A percentile compares a stretch with the other conserved stretches of the same genome.
Evolutionary conservation across 2,888 invertebrate genomes (phyloP).

Genomic region (Pristionchus fissidentatus): DNA sequence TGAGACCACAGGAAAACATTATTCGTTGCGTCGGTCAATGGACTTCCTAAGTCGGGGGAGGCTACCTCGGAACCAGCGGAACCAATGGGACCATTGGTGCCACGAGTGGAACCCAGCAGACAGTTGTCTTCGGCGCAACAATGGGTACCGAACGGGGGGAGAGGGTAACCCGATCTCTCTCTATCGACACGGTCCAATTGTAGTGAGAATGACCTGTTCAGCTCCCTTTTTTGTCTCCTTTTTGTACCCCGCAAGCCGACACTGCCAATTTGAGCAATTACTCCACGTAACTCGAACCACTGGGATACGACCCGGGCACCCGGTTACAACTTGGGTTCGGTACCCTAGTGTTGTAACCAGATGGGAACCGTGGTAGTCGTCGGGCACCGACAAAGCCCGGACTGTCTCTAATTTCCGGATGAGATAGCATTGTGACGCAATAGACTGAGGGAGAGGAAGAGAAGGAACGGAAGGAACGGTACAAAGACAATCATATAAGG

Average conservation of each 20-base stretch:
- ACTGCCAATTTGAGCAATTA: background rate
- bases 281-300: background rate
- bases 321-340: background rate
- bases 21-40: constrained; percentile 1
- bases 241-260: background rate
- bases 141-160: background rate
- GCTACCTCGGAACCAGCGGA: background rate
- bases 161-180: background rate
- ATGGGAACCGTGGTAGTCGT: constrained; percentile 27
- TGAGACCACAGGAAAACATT: constrained; percentile 33
- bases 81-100: background rate
- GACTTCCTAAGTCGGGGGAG: background rate
- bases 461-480: constrained; percentile 2
- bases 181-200: constrained; percentile 39
- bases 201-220: constrained; percentile 22
- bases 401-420: constrained; percentile 35
- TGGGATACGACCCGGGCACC: background rate
- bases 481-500: background rate
- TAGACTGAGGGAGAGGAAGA: background rate
- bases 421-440: constrained; percentile 31
- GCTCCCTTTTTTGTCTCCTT: constrained; percentile 10
- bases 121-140: no score
- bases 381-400: background rate
- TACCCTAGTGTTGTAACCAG: background rate
- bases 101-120: constrained; percentile 5